Base-by-base conservation (phyloP, 2,888 invertebrate species). In the Papilio demoleus region DNA sequence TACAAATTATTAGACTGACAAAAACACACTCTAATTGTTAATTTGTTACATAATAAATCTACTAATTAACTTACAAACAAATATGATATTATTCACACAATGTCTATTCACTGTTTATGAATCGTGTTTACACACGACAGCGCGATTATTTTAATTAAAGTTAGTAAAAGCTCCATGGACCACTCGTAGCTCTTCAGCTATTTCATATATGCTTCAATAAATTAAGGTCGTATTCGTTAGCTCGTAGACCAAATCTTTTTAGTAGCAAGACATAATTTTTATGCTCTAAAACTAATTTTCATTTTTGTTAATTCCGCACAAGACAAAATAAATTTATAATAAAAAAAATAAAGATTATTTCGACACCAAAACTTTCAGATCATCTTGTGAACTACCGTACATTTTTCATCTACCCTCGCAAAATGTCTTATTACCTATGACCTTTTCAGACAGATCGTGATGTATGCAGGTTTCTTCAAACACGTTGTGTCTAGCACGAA, bases 161-260 rank as follows among this genome's bases (percentile, higher is more conserved):
- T 53, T 14, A n/a, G 53, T 27, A n/a, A 27, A 53, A 6, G 8
- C n/a, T 53, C n/a, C 53, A 53, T n/a, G 27, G 5, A 53, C 6
- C 27, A 27, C 27, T 27, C n/a, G 24, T 53, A n/a, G 6, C 27
- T 50, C 14, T 24, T 53, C n/a, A 14, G 8, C 24, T 27, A n/a
- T 24, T 22, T 47, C 14, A 27, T 27, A 27, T 53, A 50, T 24
- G 27, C 27, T 14, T 53, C 24, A 53, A 27, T 27, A 53, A 53
- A 53, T 53, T 53, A 27, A 53, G 27, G 8, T n/a, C 14, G 14
- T n/a, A n/a, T 53, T 53, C 27, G 27, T 53, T 27, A 53, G 50
- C 4, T 4, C 1, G 12, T 14, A 27, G 12, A 47, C 11, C 12
- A 22, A 1, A 53, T n/a, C 4, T 53, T 27, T 53, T 53, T 53